Evolutionary conservation across 92 coral and sea anemone genomes (phyloP).

Genomic region (Epizoanthus illoricatus): DNA sequence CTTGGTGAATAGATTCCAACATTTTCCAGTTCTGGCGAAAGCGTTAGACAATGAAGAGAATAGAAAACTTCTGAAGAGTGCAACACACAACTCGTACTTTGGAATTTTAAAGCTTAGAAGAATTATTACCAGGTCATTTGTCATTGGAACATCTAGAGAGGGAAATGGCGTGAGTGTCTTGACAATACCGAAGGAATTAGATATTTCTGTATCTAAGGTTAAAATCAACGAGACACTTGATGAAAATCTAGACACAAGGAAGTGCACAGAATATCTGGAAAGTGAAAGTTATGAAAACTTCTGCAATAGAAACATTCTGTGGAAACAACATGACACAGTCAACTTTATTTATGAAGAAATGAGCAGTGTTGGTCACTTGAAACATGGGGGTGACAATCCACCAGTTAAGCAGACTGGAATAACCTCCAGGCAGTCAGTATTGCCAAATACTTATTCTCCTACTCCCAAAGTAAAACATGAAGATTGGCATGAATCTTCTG

Average conservation of each 20-base stretch:
- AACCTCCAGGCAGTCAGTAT: background rate
- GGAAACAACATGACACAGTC: background rate
- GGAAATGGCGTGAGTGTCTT: constrained; percentile 15
- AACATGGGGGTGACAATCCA: background rate
- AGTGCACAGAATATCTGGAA: constrained; percentile 1
- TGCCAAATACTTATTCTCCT: constrained; percentile 20
- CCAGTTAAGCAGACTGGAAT: background rate
- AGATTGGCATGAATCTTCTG: background rate
- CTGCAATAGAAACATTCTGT: background rate
- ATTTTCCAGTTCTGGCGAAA: constrained; percentile 18
- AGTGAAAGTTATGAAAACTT: constrained; percentile 26
- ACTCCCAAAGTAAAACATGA: background rate
- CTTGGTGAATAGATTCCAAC: constrained; percentile 1
- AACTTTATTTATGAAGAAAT: constrained; percentile 16
- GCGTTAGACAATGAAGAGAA: constrained; percentile 16
- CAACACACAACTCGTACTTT: constrained; percentile 1
- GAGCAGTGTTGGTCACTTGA: background rate
- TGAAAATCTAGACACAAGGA: background rate
- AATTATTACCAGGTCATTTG: background rate
- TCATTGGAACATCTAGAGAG: constrained; percentile 24
- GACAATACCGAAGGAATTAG: constrained; percentile 27
- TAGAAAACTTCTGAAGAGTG: constrained; percentile 18
- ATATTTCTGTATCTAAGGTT: constrained; percentile 3
- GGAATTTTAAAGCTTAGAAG: background rate
- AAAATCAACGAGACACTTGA: background rate